phyloP scores from a whole-genome alignment of 92 coral and sea anemone species.

The Metridium senile region DNA sequence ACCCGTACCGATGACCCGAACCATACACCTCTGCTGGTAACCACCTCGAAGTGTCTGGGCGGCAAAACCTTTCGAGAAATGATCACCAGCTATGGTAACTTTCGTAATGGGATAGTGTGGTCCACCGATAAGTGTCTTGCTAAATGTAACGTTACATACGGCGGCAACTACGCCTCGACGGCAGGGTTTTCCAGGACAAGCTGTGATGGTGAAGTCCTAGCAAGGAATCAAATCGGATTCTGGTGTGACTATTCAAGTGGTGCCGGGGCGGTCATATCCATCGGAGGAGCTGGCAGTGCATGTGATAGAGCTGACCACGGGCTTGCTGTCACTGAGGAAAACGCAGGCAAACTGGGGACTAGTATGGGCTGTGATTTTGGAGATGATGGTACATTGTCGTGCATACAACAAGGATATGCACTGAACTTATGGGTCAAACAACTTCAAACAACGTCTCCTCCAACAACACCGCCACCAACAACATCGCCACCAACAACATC shows the following conservation, averaged over 20 bases:
- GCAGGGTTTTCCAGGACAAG: slow-evolving; percentile 36
- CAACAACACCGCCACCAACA: too few species aligned
- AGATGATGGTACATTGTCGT: background rate
- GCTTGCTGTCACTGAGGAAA: slow-evolving; percentile 58
- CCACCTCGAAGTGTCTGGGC: slow-evolving; percentile 54
- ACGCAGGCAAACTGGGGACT: slow-evolving; percentile 1
- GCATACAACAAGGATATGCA: background rate
- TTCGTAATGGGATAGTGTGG: slow-evolving; percentile 50
- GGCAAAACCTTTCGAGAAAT: slow-evolving; percentile 58
- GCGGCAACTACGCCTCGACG: slow-evolving; percentile 49
- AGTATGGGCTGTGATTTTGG: slow-evolving; percentile 32
- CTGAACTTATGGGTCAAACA: background rate
- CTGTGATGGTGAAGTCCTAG: slow-evolving; percentile 50
- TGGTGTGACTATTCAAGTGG: slow-evolving; percentile 69
- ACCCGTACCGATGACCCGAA: slow-evolving; percentile 66
- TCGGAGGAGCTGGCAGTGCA: slow-evolving; percentile 54
- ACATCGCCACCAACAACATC: too few species aligned
- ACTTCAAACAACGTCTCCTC: too few species aligned
- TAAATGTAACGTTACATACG: slow-evolving; percentile 48
- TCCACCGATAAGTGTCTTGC: slow-evolving; percentile 53
- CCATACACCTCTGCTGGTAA: slow-evolving; percentile 52
- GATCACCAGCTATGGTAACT: slow-evolving; percentile 56
- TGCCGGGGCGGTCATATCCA: slow-evolving; percentile 61
- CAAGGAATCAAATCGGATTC: slow-evolving; percentile 39
- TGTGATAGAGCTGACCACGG: slow-evolving; percentile 71